Evolutionary conservation across 2,888 invertebrate genomes (phyloP), one percentile per base, ranked within the genome.

Genomic region (Odontomyia ornata): DNA sequence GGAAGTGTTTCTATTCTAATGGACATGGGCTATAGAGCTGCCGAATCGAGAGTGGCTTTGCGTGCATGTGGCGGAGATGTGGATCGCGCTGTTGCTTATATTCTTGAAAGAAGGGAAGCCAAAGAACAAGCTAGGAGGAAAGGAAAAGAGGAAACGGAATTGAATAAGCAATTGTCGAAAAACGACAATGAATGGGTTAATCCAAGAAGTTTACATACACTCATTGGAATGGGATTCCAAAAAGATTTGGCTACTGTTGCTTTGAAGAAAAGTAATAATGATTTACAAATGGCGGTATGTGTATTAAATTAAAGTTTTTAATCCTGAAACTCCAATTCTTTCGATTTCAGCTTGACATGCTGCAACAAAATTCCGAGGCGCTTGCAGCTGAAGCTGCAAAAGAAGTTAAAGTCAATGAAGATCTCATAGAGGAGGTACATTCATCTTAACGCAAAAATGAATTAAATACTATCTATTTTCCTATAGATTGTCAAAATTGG

Each of bases 1-100:
- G 76, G 69, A 13, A 87, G 88, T 79, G 83, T 92, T 27, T 80
- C 86, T 15, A 81, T 87, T 28, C 85, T 92, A 18, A 86, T 91
- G 76, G 89, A 89, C 81, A 88, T 92, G 88, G 92, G 92, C 21
- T 95, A 92, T 87, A 88, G 90, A 0, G 84, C 88, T 0, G 87
- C 88, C 1, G 93, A 93, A 82, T 91, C 94, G 0, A 89, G 94
- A n/a, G 85, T 92, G 25, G 94, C 91, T 0, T 87, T 95, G 79
- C 87, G 93, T 77, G 90, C 90, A 0, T 88, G 88, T 60, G 84
- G 85, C 43, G 91, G 91, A 1, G 88, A 91, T 82, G 83, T 91
- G 0, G 89, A 90, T 78, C 83, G 83, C 4, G 93, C 94, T 0
- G 91, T 93, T 27, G 89, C 90, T 80, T 91, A 90, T 82, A 92